Conservation (phyloP, 2,888 invertebrate genomes). For the Agonopterix subpropinquella region DNA sequence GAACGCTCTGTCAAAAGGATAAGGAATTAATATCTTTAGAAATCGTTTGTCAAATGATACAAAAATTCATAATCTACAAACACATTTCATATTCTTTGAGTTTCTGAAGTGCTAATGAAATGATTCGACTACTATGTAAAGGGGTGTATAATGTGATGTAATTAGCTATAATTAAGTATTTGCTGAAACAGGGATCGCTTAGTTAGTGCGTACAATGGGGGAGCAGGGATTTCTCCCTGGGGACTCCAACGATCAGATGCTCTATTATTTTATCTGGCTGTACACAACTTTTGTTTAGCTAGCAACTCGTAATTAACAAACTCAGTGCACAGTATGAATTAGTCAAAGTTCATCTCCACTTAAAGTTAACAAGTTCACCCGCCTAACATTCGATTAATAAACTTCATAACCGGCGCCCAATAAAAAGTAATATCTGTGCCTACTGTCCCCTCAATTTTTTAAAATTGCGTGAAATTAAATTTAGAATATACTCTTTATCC, state of each 20-base stretch:
- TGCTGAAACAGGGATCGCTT: conserved; percentile 23
- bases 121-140: too few species aligned
- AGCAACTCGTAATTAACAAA: too few species aligned
- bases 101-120: too few species aligned
- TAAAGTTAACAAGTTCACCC: conserved; percentile 16
- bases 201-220: conserved; percentile 11
- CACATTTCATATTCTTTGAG: too few species aligned
- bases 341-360: background rate
- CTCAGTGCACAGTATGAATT: too few species aligned
- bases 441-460: conserved; percentile 58
- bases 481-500: conserved; percentile 71
- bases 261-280: too few species aligned
- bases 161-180: conserved; percentile 28
- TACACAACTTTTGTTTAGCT: too few species aligned
- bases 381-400: conserved; percentile 48
- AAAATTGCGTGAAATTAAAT: conserved; percentile 76
- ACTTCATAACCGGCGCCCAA: conserved; percentile 49
- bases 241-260: conserved; percentile 7
- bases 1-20: too few species aligned
- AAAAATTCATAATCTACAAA: too few species aligned
- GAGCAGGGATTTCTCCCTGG: conserved; percentile 19
- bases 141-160: conserved; percentile 10
- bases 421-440: conserved; percentile 55
- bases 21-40: too few species aligned
- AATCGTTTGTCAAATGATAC: too few species aligned